These are phyloP conservation scores for Ispidina lecontei DNA, from an alignment of 2,797 vertebrate species.

Conservation along the genomic window DNA sequence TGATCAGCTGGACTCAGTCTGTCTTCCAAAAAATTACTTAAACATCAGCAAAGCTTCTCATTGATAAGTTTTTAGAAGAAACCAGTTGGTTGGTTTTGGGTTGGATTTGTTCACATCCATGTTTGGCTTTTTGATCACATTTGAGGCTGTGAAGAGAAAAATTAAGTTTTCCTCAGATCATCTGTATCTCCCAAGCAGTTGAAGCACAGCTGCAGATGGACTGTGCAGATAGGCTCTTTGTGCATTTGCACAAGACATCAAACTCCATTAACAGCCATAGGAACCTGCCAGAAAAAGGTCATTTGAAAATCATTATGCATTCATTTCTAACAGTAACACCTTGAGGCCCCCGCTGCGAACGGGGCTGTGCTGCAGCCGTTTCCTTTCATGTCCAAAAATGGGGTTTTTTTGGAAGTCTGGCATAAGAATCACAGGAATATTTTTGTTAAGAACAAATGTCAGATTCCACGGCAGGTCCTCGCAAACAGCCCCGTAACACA, in stretches of 20 bases:
- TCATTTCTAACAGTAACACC: slow-evolving; percentile 52
- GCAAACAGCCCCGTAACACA: not conserved
- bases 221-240: not conserved
- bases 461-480: not conserved
- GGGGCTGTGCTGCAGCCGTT: not conserved
- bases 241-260: not conserved
- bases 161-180: slow-evolving; percentile 18
- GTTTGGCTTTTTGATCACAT: not conserved
- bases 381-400: slow-evolving; percentile 29
- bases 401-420: not conserved
- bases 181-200: slow-evolving; percentile 14
- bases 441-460: not conserved
- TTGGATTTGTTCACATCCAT: not conserved
- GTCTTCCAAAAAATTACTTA: not conserved
- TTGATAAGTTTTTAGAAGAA: not conserved
- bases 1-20: not conserved
- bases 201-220: not conserved
- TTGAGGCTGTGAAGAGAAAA: not conserved
- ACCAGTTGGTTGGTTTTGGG: too few species aligned
- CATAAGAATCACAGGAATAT: not conserved
- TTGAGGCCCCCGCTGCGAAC: not conserved
- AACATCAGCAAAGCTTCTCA: not conserved
- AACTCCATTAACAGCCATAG: not conserved
- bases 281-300: slow-evolving; percentile 24
- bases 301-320: slow-evolving; percentile 45